Percentiles rank a stretch among this genome's conserved stretches.
phyloP scores from a whole-genome alignment of 2,888 invertebrate genomes.

The Hemistola chrysoprasaria region DNA sequence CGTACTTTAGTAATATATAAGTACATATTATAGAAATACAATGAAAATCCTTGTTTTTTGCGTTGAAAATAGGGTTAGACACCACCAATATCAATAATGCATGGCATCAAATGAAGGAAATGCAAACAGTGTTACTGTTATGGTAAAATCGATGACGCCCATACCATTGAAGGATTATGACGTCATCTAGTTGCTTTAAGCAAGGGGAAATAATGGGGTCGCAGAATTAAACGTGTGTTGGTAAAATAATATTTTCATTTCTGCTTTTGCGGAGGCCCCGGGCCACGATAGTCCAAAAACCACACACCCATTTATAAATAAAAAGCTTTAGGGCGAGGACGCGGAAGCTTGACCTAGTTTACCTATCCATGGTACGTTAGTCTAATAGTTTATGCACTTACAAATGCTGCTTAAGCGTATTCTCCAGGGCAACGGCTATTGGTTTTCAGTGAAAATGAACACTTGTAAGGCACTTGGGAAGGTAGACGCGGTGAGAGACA shows the following conservation, averaged over 20 bases:
- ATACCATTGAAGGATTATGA: constrained; percentile 35
- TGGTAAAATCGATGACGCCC: constrained; percentile 39
- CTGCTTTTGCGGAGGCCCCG: constrained; percentile 21
- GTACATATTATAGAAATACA: no score
- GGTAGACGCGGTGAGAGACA: constrained; percentile 35
- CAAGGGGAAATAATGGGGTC: constrained; percentile 16
- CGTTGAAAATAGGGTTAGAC: constrained; percentile 9
- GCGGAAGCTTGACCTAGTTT: constrained; percentile 75
- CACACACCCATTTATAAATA: constrained; percentile 66
- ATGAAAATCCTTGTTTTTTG: constrained; percentile 15
- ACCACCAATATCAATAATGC: constrained; percentile 25
- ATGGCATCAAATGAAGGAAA: constrained; percentile 29
- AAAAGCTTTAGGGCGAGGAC: constrained; percentile 65
- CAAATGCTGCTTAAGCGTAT: constrained; percentile 64
- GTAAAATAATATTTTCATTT: neutral
- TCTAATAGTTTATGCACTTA: constrained; percentile 48
- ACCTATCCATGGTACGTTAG: constrained; percentile 32
- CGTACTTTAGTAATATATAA: no score
- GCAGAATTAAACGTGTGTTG: constrained; percentile 2
- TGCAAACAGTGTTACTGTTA: constrained; percentile 38
- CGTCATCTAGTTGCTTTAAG: constrained; percentile 33
- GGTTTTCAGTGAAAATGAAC: constrained; percentile 37
- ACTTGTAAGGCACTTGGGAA: constrained; percentile 48
- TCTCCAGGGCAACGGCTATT: constrained; percentile 59
- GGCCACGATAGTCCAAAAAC: constrained; percentile 38